Base-by-base conservation (phyloP, 1,140 invertebrate genomes). In the Drosophila teissieri region DNA sequence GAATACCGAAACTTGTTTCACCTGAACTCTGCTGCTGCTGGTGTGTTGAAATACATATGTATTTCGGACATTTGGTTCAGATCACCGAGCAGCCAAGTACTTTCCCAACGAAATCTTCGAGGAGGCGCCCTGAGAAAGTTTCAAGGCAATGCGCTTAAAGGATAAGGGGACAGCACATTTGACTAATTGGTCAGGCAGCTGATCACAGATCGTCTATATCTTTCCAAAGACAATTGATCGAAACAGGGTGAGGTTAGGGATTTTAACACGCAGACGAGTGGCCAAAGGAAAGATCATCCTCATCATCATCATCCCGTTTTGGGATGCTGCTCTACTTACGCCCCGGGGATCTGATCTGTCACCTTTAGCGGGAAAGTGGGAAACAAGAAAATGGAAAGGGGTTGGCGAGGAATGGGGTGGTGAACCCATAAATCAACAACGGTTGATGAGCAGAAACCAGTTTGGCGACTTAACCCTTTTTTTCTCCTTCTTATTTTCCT, bases 361-460 rank as follows among this genome's bases (percentile, higher is more conserved):
- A 70, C 51, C 64, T 70, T 49, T 49, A 48, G 19, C 8, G 60
- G 37, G 42, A 4, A 40, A 24, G 31, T 31, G 31, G 15, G 4
- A 15, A 31, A 14, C 1, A 6, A 19, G 19, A 22, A 27, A 19
- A 52, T 27, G 24, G 8, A 37, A 54, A 49, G 36, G 42, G 40
- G 46, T 45, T 37, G 2, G 31, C 8, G 7, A 17, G 4, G 17
- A 46, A 56, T 39, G 65, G 80, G 75, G 80, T 65, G 73, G 64
- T 17, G 62, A 62, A 51, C 82, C 42, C 67, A 76, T 86, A 82
- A 86, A 86, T 86, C 83, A 86, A 79, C 78, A 86, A 73, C 39
- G 19, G 4, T 22, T 27, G 36, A 46, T 40, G 40, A 7, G n/a
- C 48, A 57, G 7, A 55, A 83, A 86, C 83, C 83, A 61, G 83